A percentile compares a stretch with the other conserved stretches of the same genome.
Conservation (phyloP, 2,888 invertebrate species). For the Rosalia funebris region DNA sequence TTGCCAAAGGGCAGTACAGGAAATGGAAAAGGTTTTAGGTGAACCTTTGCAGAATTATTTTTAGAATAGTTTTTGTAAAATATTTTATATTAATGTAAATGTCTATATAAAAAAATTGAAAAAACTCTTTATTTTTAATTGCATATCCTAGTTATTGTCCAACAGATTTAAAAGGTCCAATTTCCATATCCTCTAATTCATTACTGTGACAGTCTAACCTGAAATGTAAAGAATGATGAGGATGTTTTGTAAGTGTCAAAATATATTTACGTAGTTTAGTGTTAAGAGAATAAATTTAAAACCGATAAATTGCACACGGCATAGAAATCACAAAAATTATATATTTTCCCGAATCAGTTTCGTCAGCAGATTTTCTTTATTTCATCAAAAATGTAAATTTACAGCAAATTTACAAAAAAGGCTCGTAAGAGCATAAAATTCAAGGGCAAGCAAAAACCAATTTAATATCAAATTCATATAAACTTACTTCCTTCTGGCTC, state of each 20-base stretch:
- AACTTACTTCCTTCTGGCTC: slow-evolving; percentile 73
- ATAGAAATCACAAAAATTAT: too few relatives aligned
- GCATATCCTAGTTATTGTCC: slow-evolving; percentile 13
- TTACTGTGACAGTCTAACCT: slow-evolving; percentile 12
- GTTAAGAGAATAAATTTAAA: too few relatives aligned
- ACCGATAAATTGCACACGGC: too few relatives aligned
- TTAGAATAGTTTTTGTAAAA: slow-evolving; percentile 59
- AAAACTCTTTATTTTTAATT: slow-evolving; percentile 9
- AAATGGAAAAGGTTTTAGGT: slow-evolving; percentile 86
- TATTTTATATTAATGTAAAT: slow-evolving; percentile 3
- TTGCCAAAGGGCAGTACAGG: slow-evolving; percentile 82
- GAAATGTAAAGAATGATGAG: too few relatives aligned
- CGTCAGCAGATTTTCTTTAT: too few relatives aligned
- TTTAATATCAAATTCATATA: neutral
- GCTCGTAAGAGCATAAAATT: too few relatives aligned
- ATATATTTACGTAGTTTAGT: too few relatives aligned
- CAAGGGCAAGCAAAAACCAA: too few relatives aligned
- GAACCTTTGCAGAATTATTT: slow-evolving; percentile 92
- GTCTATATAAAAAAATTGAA: neutral
- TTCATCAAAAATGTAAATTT: too few relatives aligned
- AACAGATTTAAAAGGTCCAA: neutral
- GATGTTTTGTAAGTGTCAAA: too few relatives aligned
- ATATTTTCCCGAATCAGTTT: too few relatives aligned
- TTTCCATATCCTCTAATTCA: slow-evolving; percentile 6
- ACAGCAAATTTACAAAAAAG: too few relatives aligned